These are phyloP conservation scores for Drosophila anomalata DNA, from an alignment of 2,888 invertebrate species.

Conservation along the genomic window DNA sequence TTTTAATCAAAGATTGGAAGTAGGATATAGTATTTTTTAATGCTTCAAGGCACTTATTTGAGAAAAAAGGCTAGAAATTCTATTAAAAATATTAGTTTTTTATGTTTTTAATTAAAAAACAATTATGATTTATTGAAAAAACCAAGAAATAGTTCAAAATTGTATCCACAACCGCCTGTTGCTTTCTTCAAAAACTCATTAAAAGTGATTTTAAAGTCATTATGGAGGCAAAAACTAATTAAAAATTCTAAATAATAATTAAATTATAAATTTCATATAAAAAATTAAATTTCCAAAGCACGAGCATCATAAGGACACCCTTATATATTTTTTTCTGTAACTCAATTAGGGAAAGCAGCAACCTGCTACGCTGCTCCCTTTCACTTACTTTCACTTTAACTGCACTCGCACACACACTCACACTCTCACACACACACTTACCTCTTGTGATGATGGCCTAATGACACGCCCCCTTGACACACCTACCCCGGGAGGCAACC, in stretches of 20 bases:
- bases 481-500: background rate
- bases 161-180: background rate
- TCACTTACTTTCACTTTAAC: background rate
- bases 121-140: too few relatives aligned
- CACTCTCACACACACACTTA: background rate
- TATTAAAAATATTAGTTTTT: too few relatives aligned
- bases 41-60: too few relatives aligned
- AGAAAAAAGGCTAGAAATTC: too few relatives aligned
- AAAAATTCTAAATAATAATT: too few relatives aligned
- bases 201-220: background rate
- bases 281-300: background rate
- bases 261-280: too few relatives aligned
- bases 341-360: slow-evolving; percentile 1
- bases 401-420: background rate
- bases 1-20: too few relatives aligned
- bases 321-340: background rate
- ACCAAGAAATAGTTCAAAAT: too few relatives aligned
- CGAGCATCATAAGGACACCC: background rate
- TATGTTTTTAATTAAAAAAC: too few relatives aligned
- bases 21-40: too few relatives aligned
- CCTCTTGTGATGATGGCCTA: background rate
- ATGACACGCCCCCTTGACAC: slow-evolving; percentile 1
- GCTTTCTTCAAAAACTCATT: background rate
- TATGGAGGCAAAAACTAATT: too few relatives aligned
- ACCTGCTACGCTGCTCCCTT: background rate